Evolutionary conservation across 1,140 invertebrate genomes (phyloP).

Genomic region (Pseudomyrmex gracilis): DNA sequence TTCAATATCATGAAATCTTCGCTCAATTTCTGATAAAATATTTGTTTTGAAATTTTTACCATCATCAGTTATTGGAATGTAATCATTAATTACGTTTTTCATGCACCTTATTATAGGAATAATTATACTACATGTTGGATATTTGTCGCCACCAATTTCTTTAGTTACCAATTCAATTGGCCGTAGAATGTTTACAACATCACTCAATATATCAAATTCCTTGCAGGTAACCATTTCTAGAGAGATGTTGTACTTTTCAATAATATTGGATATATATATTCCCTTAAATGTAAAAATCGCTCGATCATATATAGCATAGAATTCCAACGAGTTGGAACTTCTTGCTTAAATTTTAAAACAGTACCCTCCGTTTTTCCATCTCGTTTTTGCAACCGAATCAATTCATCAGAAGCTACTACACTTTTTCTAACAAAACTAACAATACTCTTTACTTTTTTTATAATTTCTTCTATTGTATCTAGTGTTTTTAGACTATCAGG

Average conservation of each 20-base stretch:
- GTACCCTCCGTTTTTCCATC: not conserved
- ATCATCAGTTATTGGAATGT: not conserved
- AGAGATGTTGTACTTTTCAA: not conserved
- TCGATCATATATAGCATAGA: slow-evolving; percentile 1
- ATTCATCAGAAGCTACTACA: too few relatives aligned
- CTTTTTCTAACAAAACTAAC: not conserved
- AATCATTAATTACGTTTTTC: not conserved
- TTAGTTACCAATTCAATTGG: slow-evolving; percentile 1
- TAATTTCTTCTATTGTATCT: not conserved
- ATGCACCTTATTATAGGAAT: not conserved
- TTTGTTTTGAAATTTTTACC: not conserved
- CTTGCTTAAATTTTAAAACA: slow-evolving; percentile 11
- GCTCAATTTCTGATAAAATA: not conserved
- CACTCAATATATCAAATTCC: not conserved
- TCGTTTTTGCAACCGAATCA: too few relatives aligned
- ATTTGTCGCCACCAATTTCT: not conserved
- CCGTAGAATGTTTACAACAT: not conserved
- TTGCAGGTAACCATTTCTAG: not conserved
- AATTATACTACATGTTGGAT: slow-evolving; percentile 5
- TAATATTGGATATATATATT: not conserved
- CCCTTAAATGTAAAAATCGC: not conserved
- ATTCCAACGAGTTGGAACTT: slow-evolving; percentile 13
- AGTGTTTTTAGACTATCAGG: not conserved
- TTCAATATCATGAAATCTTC: not conserved
- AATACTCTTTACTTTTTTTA: slow-evolving; percentile 5